These are phyloP conservation scores for Clavelina lepadiformis DNA, from an alignment of 23 tunicate genomes.

Conservation along the genomic window DNA sequence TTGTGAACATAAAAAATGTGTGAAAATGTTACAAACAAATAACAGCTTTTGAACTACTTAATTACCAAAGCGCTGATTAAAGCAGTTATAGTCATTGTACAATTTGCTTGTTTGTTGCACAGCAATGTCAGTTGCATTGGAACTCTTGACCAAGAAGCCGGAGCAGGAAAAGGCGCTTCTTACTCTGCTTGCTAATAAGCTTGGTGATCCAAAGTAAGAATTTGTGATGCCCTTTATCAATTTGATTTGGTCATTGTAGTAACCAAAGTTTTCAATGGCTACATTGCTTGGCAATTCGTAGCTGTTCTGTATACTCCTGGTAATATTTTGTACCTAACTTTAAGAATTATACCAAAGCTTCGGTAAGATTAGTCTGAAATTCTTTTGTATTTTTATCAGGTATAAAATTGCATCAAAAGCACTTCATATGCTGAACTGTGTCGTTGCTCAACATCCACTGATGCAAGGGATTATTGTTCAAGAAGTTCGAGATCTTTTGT, in stretches of 20 bases:
- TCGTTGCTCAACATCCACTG: slow-evolving; percentile 58
- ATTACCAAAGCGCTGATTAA: too few species aligned
- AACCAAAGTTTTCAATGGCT: too few species aligned
- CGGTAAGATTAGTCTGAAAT: too few species aligned
- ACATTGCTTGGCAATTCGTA: too few species aligned
- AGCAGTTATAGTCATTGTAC: neutral
- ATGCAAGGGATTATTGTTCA: slow-evolving; percentile 73
- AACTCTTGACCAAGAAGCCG: slow-evolving; percentile 57
- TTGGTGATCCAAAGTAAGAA: slow-evolving; percentile 85
- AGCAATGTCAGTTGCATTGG: slow-evolving; percentile 55
- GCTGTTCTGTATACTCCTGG: too few species aligned
- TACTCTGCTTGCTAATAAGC: slow-evolving; percentile 56
- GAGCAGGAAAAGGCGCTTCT: slow-evolving; percentile 75
- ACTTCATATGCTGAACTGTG: slow-evolving; percentile 45
- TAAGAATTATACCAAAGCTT: too few species aligned
- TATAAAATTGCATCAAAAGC: slow-evolving; percentile 65
- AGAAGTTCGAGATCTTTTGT: slow-evolving; percentile 73
- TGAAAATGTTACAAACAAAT: too few species aligned
- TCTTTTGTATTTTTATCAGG: too few species aligned
- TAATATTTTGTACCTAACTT: too few species aligned
- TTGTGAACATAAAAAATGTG: too few species aligned
- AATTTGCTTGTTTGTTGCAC: neutral
- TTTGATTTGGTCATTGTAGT: too few species aligned
- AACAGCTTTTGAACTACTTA: too few species aligned
- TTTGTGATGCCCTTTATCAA: neutral